phyloP scores from a whole-genome alignment of 2,888 invertebrate species.

The Leptothorax acervorum region DNA sequence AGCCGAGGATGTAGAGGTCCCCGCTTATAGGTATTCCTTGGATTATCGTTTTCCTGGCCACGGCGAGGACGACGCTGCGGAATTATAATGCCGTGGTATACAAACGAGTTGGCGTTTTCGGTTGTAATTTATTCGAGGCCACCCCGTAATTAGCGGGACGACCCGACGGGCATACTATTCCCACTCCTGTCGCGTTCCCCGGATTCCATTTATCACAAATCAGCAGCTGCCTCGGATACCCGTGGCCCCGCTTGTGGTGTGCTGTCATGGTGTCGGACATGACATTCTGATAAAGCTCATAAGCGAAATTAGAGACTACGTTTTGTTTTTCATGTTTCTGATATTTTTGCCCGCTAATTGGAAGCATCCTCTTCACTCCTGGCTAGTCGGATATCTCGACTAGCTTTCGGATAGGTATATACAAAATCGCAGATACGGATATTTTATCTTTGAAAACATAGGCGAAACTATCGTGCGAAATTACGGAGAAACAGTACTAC shows the following conservation, averaged over 20 bases:
- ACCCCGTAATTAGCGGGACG: constrained; percentile 81
- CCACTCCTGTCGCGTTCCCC: constrained; percentile 76
- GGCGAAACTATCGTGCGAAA: constrained; percentile 1
- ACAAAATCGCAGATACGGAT: background rate
- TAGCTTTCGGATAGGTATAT: background rate
- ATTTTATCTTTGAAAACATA: constrained; percentile 9
- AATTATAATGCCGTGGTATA: constrained; percentile 68
- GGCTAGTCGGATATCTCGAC: background rate
- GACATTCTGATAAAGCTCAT: constrained; percentile 55
- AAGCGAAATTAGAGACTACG: constrained; percentile 38
- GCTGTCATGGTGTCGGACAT: constrained; percentile 54
- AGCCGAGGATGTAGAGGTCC: constrained; percentile 35
- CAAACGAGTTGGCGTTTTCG: constrained; percentile 77
- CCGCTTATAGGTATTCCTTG: constrained; percentile 27
- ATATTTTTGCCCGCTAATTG: constrained; percentile 39
- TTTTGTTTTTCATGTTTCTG: constrained; percentile 40
- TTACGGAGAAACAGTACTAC: background rate
- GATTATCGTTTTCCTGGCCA: constrained; percentile 33
- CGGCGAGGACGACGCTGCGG: constrained; percentile 55
- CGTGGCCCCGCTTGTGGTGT: constrained; percentile 53
- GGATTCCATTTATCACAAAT: constrained; percentile 83
- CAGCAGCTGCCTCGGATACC: constrained; percentile 78
- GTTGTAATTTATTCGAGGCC: constrained; percentile 81
- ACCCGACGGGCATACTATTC: constrained; percentile 77
- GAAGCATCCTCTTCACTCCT: constrained; percentile 7